Conservation (phyloP, 2,888 invertebrate species). For the Drosophila tanythrix region DNA sequence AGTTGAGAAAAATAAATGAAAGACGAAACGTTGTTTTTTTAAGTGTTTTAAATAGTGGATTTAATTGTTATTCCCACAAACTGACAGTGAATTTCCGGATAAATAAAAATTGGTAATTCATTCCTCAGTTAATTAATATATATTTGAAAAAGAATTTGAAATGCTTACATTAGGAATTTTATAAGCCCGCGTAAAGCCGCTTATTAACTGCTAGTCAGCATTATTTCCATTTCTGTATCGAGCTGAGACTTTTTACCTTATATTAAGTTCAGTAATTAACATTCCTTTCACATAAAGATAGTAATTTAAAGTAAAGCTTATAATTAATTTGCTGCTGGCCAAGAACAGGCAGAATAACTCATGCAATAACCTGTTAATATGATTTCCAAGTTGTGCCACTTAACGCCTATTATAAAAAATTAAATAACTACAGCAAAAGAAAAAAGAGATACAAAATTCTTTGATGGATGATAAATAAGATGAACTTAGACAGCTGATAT, state of each 20-base stretch:
- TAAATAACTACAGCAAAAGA: background rate
- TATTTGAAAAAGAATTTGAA: background rate
- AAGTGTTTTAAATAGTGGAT: background rate
- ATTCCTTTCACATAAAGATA: background rate
- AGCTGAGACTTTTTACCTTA: background rate
- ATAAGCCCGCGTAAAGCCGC: background rate
- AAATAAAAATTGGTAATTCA: background rate
- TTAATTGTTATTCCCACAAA: no score
- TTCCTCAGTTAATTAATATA: background rate
- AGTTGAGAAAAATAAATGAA: no score
- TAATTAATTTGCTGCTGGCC: background rate
- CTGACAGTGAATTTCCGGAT: background rate
- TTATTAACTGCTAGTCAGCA: background rate
- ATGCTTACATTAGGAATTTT: background rate
- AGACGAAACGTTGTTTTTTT: no score
- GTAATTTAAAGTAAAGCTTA: background rate
- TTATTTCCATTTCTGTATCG: background rate
- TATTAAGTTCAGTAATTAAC: background rate
- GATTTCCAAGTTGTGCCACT: slow-evolving; percentile 4
- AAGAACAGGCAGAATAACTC: slow-evolving; percentile 1
- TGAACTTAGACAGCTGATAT: background rate
- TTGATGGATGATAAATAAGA: background rate
- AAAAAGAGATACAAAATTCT: background rate
- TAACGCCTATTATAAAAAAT: background rate
- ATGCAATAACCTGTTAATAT: background rate